Conservation (phyloP, 2,797 vertebrate species). For the Pipistrellus kuhlii region DNA sequence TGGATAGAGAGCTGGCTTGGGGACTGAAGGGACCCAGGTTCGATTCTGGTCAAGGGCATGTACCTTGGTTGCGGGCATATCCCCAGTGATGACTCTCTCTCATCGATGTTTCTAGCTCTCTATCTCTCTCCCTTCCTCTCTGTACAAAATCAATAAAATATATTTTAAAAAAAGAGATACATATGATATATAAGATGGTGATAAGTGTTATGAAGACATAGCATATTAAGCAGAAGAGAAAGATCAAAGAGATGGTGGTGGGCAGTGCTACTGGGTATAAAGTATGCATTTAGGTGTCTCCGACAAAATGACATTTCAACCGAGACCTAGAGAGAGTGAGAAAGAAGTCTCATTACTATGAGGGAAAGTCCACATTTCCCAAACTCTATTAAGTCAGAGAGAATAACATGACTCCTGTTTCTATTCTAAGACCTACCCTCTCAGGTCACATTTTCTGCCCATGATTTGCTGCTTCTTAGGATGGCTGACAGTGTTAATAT, state of each 20-base stretch:
- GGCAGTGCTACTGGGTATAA: neutral
- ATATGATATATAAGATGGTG: neutral
- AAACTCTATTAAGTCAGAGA: neutral
- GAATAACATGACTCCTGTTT: slow-evolving; percentile 25
- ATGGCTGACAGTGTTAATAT: slow-evolving; percentile 65
- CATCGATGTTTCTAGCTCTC: too few species aligned
- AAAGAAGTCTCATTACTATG: neutral
- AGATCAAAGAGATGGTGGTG: neutral
- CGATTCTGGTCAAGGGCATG: too few species aligned
- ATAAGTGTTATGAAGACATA: neutral
- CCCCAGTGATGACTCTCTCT: too few species aligned
- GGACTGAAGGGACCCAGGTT: too few species aligned
- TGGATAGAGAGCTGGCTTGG: too few species aligned
- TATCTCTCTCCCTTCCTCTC: too few species aligned
- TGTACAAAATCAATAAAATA: too few species aligned
- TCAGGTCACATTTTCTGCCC: slow-evolving; percentile 34
- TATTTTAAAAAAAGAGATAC: slow-evolving; percentile 21
- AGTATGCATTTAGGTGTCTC: neutral
- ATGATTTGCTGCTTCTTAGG: slow-evolving; percentile 28
- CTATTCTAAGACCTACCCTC: neutral
- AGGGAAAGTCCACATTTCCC: neutral
- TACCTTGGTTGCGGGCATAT: too few species aligned
- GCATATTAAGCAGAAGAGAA: neutral
- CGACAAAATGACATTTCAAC: slow-evolving; percentile 18
- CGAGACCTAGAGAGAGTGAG: neutral